phyloP scores from a whole-genome alignment of 2,888 invertebrate genomes.

The Prosopocoilus inquinatus region DNA sequence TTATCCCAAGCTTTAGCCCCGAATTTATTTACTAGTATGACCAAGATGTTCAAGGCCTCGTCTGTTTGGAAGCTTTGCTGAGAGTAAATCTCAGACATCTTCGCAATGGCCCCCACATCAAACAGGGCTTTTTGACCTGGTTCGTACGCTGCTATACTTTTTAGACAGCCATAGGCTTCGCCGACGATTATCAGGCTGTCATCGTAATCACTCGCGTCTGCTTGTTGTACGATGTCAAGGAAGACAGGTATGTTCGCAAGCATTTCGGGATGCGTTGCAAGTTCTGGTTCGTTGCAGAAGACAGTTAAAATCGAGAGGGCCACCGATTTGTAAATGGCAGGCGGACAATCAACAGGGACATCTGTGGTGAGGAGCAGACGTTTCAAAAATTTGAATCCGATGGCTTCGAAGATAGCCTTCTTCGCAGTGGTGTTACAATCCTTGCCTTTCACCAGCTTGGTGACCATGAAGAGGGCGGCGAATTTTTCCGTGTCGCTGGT shows the following conservation, averaged over 20 bases:
- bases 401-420: slow-evolving; percentile 81
- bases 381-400: slow-evolving; percentile 83
- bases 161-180: slow-evolving; percentile 81
- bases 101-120: slow-evolving; percentile 73
- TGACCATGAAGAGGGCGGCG: slow-evolving; percentile 88
- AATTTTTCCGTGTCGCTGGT: slow-evolving; percentile 88
- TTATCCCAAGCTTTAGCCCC: slow-evolving; percentile 75
- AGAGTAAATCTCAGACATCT: slow-evolving; percentile 82
- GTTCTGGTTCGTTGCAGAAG: slow-evolving; percentile 77
- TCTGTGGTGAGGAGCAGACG: slow-evolving; percentile 73
- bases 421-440: slow-evolving; percentile 72
- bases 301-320: slow-evolving; percentile 84
- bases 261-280: slow-evolving; percentile 82
- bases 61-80: slow-evolving; percentile 88
- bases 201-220: slow-evolving; percentile 81
- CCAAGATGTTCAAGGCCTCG: slow-evolving; percentile 79
- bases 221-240: slow-evolving; percentile 78
- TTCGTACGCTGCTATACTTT: slow-evolving; percentile 74
- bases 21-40: slow-evolving; percentile 66
- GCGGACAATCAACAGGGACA: slow-evolving; percentile 84
- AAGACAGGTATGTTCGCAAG: slow-evolving; percentile 79
- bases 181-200: slow-evolving; percentile 84
- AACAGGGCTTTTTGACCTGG: slow-evolving; percentile 79
- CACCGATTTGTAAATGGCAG: slow-evolving; percentile 86
- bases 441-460: slow-evolving; percentile 81